Evolutionary conservation across 2,113 vertebrate genomes (phyloP).

Genomic region (Aldabrachelys gigantea): DNA sequence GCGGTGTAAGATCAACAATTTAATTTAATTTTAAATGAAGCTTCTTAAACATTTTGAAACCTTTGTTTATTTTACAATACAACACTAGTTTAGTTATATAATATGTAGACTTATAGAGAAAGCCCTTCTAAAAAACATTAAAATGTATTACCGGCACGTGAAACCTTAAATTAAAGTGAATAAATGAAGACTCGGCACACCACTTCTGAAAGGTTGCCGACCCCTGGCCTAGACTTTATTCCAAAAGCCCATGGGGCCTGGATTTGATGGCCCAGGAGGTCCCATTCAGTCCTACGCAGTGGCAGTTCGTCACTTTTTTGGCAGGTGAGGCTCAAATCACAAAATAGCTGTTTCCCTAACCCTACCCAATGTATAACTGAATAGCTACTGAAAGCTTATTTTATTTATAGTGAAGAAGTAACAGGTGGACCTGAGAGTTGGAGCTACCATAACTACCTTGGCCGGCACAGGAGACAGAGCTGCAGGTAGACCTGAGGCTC

Average conservation of each 20-base stretch:
- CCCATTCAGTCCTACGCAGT: background rate
- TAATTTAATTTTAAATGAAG: too few relatives aligned
- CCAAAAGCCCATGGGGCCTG: background rate
- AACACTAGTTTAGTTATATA: too few relatives aligned
- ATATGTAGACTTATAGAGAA: too few relatives aligned
- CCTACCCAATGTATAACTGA: background rate
- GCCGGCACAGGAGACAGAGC: too few relatives aligned
- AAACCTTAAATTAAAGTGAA: too few relatives aligned
- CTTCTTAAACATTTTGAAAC: too few relatives aligned
- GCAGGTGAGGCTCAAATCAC: background rate
- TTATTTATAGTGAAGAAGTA: background rate
- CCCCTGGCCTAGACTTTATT: accelerated
- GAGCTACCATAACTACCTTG: background rate
- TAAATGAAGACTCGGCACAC: too few relatives aligned
- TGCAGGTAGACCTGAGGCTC: accelerated
- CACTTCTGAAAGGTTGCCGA: too few relatives aligned
- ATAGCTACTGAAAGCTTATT: background rate
- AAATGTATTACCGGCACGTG: too few relatives aligned
- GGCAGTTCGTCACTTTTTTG: background rate
- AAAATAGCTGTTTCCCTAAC: background rate
- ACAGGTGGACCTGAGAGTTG: background rate
- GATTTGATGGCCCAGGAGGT: background rate
- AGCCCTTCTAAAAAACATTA: too few relatives aligned
- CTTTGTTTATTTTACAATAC: too few relatives aligned
- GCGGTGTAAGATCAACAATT: too few relatives aligned